Evolutionary conservation across 1,140 invertebrate genomes (phyloP).

Genomic region (Gonatopus flavifemur): DNA sequence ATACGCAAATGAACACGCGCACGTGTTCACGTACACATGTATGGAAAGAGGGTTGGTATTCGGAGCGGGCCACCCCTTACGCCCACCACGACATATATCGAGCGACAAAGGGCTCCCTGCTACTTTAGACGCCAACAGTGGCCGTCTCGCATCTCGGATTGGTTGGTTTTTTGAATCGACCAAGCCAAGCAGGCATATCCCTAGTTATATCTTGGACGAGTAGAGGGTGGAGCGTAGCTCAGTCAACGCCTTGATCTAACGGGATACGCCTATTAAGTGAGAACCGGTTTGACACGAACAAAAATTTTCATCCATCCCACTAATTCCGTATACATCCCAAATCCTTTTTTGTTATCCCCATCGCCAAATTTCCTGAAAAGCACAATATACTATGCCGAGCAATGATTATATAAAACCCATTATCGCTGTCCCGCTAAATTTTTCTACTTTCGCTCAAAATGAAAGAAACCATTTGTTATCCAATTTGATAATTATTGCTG

Average conservation of each 20-base stretch:
- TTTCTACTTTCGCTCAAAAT: too few species aligned
- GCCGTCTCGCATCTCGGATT: slow-evolving; percentile 58
- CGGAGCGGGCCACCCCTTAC: background rate
- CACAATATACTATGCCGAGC: too few species aligned
- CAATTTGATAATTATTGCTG: too few species aligned
- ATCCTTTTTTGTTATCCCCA: too few species aligned
- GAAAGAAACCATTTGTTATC: too few species aligned
- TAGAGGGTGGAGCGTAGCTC: slow-evolving; percentile 41
- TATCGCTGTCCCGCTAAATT: too few species aligned
- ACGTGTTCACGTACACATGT: slow-evolving; percentile 2
- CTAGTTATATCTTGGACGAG: slow-evolving; percentile 55
- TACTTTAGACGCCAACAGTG: slow-evolving; percentile 53
- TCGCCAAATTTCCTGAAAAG: too few species aligned
- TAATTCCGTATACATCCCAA: too few species aligned
- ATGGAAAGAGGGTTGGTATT: background rate
- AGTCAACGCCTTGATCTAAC: slow-evolving; percentile 42
- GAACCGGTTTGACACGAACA: slow-evolving; percentile 40
- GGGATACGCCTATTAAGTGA: slow-evolving; percentile 49
- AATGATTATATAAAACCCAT: too few species aligned
- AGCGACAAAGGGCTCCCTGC: slow-evolving; percentile 39
- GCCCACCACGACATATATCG: slow-evolving; percentile 17
- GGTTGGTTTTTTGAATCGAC: slow-evolving; percentile 56
- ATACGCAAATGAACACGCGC: slow-evolving; percentile 26
- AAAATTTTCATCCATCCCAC: too few species aligned
- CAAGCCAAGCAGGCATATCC: slow-evolving; percentile 55